phyloP scores from a whole-genome alignment of 2,888 invertebrate species.

The Drosophila neutralis region DNA sequence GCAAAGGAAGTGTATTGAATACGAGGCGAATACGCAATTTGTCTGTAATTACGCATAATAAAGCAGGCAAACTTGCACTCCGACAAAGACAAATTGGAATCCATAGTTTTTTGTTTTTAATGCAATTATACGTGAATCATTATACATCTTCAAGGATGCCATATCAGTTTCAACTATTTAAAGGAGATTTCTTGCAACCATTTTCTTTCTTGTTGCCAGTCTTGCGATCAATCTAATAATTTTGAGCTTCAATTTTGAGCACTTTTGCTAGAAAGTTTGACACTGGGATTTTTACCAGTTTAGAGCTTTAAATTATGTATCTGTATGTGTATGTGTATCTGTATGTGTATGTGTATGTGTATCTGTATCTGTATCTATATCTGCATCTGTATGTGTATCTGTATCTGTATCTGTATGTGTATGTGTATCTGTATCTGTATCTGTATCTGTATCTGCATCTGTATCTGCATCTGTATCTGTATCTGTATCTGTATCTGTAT shows the following conservation, averaged over 20 bases:
- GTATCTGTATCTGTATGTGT: background rate
- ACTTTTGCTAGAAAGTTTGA: background rate
- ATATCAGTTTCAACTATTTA: background rate
- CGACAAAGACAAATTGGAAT: background rate
- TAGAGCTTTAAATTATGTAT: background rate
- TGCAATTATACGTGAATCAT: background rate
- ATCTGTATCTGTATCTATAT: too few species aligned
- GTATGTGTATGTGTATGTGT: too few species aligned
- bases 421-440: background rate
- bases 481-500: background rate
- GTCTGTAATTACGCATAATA: background rate
- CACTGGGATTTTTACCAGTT: background rate
- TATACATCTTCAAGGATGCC: background rate
- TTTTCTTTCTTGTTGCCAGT: background rate
- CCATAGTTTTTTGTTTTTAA: background rate
- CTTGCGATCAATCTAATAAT: background rate
- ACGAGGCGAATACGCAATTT: constrained; percentile 3
- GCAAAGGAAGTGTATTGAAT: background rate
- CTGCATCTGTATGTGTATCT: too few species aligned
- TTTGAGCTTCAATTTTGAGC: background rate
- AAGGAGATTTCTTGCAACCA: background rate
- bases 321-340: too few species aligned
- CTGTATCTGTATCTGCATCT: background rate
- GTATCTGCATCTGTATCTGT: background rate
- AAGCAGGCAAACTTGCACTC: background rate